Conservation (phyloP, 2,888 invertebrate genomes). For the Lysandra coridon region DNA sequence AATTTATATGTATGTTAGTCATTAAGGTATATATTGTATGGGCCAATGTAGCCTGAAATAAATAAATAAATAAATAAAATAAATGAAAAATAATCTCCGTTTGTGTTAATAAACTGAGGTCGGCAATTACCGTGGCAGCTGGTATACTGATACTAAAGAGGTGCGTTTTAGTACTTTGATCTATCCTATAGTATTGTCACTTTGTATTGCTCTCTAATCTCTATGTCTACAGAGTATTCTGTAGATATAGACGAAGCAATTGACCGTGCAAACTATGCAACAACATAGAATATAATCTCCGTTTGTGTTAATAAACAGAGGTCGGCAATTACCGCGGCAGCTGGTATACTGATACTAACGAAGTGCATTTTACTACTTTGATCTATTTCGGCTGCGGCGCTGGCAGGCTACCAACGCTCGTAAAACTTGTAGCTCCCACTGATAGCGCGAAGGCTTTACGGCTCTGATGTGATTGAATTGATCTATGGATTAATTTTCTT, state of each 20-base stretch:
- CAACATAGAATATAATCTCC: neutral
- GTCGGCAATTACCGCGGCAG: neutral
- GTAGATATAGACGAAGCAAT: too few relatives aligned
- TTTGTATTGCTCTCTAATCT: too few relatives aligned
- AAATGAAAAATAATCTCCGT: neutral
- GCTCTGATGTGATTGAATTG: slow-evolving; percentile 15
- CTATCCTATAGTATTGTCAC: neutral
- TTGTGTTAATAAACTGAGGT: neutral
- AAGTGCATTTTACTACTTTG: slow-evolving; percentile 33
- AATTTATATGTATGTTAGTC: too few relatives aligned
- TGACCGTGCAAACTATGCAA: too few relatives aligned
- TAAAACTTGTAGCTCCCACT: slow-evolving; percentile 31
- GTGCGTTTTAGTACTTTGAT: slow-evolving; percentile 33
- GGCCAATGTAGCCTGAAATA: too few relatives aligned
- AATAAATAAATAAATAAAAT: too few relatives aligned
- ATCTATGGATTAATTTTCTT: slow-evolving; percentile 8
- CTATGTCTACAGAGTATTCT: too few relatives aligned
- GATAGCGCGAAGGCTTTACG: neutral
- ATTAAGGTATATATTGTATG: too few relatives aligned
- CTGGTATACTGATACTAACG: slow-evolving; percentile 14
- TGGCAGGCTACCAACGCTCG: slow-evolving; percentile 30
- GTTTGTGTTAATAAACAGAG: neutral
- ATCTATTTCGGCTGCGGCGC: slow-evolving; percentile 33
- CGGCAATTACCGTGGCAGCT: neutral
- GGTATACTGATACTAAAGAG: slow-evolving; percentile 20